A percentile compares a stretch with the other conserved stretches of the same genome.
Evolutionary conservation across 1,140 invertebrate species (phyloP).

Genomic region (Stenopsyche tienmushanensis): DNA sequence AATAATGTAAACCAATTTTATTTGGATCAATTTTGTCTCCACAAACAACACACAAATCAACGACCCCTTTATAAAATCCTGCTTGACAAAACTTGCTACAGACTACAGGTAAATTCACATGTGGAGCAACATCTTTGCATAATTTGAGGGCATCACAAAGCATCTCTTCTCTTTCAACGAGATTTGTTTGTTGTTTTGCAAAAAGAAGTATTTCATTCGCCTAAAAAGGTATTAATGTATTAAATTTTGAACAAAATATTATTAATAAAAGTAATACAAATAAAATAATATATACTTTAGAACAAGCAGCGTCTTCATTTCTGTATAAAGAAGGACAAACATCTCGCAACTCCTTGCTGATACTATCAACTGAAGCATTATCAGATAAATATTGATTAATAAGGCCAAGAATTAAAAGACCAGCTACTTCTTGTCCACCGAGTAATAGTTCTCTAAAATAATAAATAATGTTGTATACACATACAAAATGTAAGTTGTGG

Average conservation of each 20-base stretch:
- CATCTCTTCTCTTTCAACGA: slow-evolving; percentile 70
- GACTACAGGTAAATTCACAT: slow-evolving; percentile 74
- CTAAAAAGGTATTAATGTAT: slow-evolving; percentile 50
- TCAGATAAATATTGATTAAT: slow-evolving; percentile 90
- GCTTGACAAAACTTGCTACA: slow-evolving; percentile 74
- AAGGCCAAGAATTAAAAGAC: slow-evolving; percentile 70
- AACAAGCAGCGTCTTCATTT: slow-evolving; percentile 92
- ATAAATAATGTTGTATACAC: slow-evolving; percentile 7
- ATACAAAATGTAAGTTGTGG: background rate
- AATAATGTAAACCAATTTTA: slow-evolving; percentile 84
- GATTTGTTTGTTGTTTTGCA: slow-evolving; percentile 68
- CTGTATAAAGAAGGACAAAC: slow-evolving; percentile 93
- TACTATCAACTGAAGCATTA: slow-evolving; percentile 89
- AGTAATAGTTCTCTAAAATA: slow-evolving; percentile 76
- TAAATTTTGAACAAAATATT: no score
- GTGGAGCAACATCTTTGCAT: slow-evolving; percentile 81
- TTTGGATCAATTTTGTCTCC: slow-evolving; percentile 86
- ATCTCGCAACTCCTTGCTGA: slow-evolving; percentile 84
- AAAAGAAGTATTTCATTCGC: slow-evolving; percentile 86
- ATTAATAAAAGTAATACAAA: background rate
- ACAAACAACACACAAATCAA: slow-evolving; percentile 83
- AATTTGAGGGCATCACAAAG: slow-evolving; percentile 79
- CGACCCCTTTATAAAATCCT: slow-evolving; percentile 83
- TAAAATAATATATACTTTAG: slow-evolving; percentile 74
- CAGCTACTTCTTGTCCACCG: slow-evolving; percentile 79